Conservation (phyloP, 37 sponge, comb jelly and placozoan species). For the Diacarnus erythraeanus region DNA sequence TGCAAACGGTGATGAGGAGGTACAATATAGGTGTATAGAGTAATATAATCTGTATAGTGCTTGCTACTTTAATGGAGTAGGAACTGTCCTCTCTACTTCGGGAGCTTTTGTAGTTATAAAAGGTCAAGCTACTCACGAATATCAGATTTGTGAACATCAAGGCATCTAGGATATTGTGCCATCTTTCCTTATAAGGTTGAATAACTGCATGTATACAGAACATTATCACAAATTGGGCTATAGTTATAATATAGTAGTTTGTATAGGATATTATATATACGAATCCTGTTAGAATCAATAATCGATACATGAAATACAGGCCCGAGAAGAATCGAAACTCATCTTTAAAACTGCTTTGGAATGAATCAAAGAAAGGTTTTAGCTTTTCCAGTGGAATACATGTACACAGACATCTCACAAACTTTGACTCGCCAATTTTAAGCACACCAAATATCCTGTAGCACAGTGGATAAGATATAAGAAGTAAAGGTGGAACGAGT, state of each 20-base stretch:
- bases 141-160: neutral
- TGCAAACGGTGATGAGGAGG: neutral
- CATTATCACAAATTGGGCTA: neutral
- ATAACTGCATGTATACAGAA: neutral
- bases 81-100: neutral
- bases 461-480: neutral
- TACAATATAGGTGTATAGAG: neutral
- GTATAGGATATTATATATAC: neutral
- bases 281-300: neutral
- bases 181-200: neutral
- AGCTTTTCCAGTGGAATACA: neutral
- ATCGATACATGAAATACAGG: constrained; percentile 5
- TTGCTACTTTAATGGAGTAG: neutral
- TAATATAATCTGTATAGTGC: neutral
- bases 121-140: neutral
- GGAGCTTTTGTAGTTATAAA: neutral
- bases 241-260: neutral
- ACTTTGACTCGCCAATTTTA: neutral
- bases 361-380: constrained; percentile 4
- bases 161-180: constrained; percentile 6
- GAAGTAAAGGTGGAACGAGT: neutral
- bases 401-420: neutral
- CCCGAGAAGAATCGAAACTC: constrained; percentile 3
- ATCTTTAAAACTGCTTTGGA: constrained; percentile 15
- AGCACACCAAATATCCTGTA: neutral